Evolutionary conservation across 64 coral and sea anemone genomes (phyloP).

Genomic region (Porites lutea): DNA sequence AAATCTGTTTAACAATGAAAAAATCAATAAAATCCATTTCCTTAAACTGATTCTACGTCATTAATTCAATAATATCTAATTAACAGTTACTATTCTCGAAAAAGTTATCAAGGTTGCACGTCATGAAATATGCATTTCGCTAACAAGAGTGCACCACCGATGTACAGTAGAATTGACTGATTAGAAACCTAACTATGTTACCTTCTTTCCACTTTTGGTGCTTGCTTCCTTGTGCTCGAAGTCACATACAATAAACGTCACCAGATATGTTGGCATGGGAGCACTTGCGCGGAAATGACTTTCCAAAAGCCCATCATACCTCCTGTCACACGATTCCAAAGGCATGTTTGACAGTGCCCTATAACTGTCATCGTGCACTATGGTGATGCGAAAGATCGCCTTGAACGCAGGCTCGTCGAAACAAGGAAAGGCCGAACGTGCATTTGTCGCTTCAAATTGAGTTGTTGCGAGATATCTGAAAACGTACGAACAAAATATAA

Average conservation of each 20-base stretch:
- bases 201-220: conserved; percentile 60
- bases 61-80: no score
- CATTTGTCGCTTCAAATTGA: conserved; percentile 85
- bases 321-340: conserved; percentile 5
- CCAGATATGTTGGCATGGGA: conserved; percentile 67
- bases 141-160: no score
- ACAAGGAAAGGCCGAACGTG: conserved; percentile 75
- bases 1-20: no score
- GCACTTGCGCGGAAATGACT: conserved; percentile 42
- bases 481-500: not conserved
- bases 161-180: no score
- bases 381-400: conserved; percentile 60
- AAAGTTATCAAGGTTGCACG: no score
- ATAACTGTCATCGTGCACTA: conserved; percentile 38
- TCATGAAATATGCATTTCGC: no score
- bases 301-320: conserved; percentile 28
- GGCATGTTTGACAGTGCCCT: conserved; percentile 86
- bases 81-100: no score
- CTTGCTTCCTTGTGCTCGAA: conserved; percentile 29
- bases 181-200: not conserved
- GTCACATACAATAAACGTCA: conserved; percentile 69
- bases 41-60: no score
- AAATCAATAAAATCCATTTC: no score
- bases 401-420: conserved; percentile 83
- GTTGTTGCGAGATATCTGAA: conserved; percentile 78